Percentiles rank a stretch among this genome's conserved stretches.
Conservation (phyloP, 1,140 invertebrate species). For the Lordiphosa clarofinis region DNA sequence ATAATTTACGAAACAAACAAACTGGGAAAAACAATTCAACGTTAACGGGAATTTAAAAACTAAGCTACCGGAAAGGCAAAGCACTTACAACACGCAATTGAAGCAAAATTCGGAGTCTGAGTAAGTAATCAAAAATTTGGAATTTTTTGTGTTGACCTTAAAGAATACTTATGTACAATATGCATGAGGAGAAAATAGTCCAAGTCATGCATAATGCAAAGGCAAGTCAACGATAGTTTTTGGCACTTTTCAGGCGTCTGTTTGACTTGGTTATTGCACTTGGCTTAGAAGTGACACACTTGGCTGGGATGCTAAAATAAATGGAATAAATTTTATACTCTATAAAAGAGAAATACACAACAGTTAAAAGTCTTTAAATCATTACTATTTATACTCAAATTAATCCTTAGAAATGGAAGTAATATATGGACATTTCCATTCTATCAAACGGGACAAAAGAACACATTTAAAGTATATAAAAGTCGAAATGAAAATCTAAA, state of each 20-base stretch:
- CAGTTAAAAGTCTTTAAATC: no score
- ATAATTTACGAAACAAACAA: constrained; percentile 43
- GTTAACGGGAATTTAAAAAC: not conserved
- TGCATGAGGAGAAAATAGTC: constrained; percentile 15
- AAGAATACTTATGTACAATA: not conserved
- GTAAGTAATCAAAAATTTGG: constrained; percentile 17
- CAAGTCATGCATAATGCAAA: constrained; percentile 69
- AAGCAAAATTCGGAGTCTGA: constrained; percentile 21
- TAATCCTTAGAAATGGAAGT: no score
- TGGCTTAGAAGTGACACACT: not conserved
- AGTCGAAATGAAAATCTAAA: no score
- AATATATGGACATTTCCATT: no score
- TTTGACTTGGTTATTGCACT: not conserved
- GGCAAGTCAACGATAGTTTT: constrained; percentile 61
- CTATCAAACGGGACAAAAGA: no score
- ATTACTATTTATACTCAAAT: no score
- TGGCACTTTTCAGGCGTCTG: constrained; percentile 18
- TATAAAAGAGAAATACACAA: no score
- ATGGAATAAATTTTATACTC: no score
- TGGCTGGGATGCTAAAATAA: constrained; percentile 3
- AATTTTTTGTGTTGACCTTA: not conserved
- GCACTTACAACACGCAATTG: constrained; percentile 10
- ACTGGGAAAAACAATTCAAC: constrained; percentile 12
- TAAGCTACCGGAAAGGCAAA: constrained; percentile 14
- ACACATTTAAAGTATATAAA: no score